Evolutionary conservation across 2,113 vertebrate species (phyloP).

Genomic region (Callionymus lyra): DNA sequence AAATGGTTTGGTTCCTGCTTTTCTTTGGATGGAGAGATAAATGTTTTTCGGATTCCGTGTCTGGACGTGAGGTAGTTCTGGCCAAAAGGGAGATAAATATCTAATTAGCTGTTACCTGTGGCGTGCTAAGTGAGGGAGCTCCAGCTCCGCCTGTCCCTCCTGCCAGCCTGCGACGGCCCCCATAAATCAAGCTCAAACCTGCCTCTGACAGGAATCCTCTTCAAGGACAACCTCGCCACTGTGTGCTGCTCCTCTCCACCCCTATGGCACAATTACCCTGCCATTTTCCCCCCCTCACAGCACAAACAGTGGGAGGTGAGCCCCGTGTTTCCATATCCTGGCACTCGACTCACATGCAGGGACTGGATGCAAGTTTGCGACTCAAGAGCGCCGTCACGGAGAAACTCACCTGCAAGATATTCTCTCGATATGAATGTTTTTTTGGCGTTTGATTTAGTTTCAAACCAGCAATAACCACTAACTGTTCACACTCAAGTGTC

Average conservation of each 20-base stretch:
- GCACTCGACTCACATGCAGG: constrained; percentile 31
- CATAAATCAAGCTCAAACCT: constrained; percentile 67
- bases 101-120: constrained; percentile 62
- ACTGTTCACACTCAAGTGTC: constrained; percentile 44
- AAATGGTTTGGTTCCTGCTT: too few relatives aligned
- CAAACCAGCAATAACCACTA: constrained; percentile 68
- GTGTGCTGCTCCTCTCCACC: constrained; percentile 32
- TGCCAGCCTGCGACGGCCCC: constrained; percentile 48
- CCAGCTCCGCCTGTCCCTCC: constrained; percentile 49
- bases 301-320: constrained; percentile 44
- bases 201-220: constrained; percentile 60
- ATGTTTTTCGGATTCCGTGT: constrained; percentile 37
- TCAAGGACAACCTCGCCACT: constrained; percentile 59
- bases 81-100: constrained; percentile 59
- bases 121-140: constrained; percentile 53
- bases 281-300: constrained; percentile 36
- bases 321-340: constrained; percentile 13
- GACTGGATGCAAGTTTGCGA: constrained; percentile 55
- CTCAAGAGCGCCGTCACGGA: constrained; percentile 24
- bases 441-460: constrained; percentile 35
- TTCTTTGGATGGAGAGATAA: constrained; percentile 27
- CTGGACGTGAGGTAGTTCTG: constrained; percentile 34
- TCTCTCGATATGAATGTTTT: constrained; percentile 45
- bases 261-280: constrained; percentile 51
- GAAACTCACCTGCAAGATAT: constrained; percentile 30